Evolutionary conservation across 2,797 vertebrate species (phyloP).

Genomic region (Squalus acanthias): DNA sequence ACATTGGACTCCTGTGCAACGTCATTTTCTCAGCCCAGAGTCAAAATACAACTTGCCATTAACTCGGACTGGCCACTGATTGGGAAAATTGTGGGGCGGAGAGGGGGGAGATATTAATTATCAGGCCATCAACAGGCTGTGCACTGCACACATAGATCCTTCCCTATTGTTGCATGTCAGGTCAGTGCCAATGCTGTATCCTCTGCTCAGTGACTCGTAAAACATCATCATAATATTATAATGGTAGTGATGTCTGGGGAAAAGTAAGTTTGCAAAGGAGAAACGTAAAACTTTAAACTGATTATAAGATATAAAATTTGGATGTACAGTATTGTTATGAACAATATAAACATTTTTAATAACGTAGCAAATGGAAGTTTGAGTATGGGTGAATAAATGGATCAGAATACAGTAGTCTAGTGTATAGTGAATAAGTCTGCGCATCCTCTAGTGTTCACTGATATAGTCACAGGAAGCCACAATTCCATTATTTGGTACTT

Average conservation of each 20-base stretch:
- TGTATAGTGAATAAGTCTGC: background rate
- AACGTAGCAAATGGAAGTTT: background rate
- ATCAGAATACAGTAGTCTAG: background rate
- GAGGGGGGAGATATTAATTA: background rate
- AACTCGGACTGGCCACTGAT: background rate
- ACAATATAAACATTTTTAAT: background rate
- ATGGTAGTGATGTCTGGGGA: background rate
- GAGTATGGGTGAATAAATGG: too few relatives aligned
- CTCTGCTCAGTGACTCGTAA: background rate
- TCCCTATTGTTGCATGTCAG: background rate
- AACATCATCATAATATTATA: background rate
- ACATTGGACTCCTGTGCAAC: background rate
- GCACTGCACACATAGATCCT: background rate
- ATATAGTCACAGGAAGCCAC: background rate
- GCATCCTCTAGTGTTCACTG: background rate
- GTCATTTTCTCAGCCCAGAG: background rate
- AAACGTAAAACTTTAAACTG: background rate
- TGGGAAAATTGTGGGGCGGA: background rate
- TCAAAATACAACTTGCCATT: background rate
- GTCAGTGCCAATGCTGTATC: background rate
- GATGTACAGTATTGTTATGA: background rate
- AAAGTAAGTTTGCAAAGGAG: background rate
- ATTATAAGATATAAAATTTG: background rate
- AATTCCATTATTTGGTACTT: background rate
- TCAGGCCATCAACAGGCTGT: background rate